Percentiles rank a stretch among this genome's conserved stretches.
phyloP scores from a whole-genome alignment of 2,888 invertebrate genomes.

The Junonia oenone region DNA sequence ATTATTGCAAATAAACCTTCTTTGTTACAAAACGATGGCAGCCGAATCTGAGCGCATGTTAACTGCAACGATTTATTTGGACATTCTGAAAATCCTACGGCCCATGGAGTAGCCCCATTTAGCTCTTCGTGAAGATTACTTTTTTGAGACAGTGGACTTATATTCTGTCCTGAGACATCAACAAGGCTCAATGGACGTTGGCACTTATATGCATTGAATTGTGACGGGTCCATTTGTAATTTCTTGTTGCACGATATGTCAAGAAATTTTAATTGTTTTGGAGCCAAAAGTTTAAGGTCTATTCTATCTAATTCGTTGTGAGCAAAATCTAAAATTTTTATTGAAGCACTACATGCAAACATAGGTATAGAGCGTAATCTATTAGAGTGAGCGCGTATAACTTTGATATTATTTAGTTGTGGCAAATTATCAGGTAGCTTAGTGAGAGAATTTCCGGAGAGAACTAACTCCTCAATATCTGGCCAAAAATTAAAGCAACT shows the following conservation, averaged over 20 bases:
- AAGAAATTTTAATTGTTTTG: conserved; percentile 89
- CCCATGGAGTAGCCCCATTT: conserved; percentile 84
- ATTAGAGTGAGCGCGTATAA: conserved; percentile 91
- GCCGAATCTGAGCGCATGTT: conserved; percentile 87
- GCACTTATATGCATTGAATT: conserved; percentile 88
- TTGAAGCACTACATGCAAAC: conserved; percentile 85
- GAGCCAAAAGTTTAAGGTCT: conserved; percentile 86
- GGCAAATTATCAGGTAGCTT: conserved; percentile 88
- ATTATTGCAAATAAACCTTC: conserved; percentile 92
- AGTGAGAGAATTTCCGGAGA: conserved; percentile 89
- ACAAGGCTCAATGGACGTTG: conserved; percentile 90
- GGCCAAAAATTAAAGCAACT: conserved; percentile 87
- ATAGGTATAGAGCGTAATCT: conserved; percentile 86
- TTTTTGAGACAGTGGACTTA: conserved; percentile 80
- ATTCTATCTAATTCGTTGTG: conserved; percentile 91
- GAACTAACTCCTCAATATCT: conserved; percentile 88
- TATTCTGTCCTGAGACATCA: conserved; percentile 90
- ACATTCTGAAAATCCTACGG: conserved; percentile 91
- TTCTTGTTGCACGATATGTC: conserved; percentile 91
- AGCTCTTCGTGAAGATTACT: conserved; percentile 77
- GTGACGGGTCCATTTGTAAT: conserved; percentile 89
- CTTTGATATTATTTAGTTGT: conserved; percentile 83
- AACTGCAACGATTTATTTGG: conserved; percentile 86
- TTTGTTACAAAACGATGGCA: conserved; percentile 88
- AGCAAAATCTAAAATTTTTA: conserved; percentile 90